Base-by-base conservation (phyloP, 2,888 invertebrate species). In the Stenchaetothrips biformis region DNA sequence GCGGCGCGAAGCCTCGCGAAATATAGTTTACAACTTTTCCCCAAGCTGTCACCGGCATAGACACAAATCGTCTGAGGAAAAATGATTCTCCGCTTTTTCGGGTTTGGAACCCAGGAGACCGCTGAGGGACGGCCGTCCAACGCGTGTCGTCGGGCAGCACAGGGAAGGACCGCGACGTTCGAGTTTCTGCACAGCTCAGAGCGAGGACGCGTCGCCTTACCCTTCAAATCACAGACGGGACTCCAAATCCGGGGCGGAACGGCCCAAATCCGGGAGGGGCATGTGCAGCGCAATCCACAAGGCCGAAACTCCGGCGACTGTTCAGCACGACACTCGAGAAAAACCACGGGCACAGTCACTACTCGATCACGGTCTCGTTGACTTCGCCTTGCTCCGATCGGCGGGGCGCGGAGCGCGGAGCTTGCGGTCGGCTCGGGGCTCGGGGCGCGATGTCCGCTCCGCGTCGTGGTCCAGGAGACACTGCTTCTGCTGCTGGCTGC, bases 401-500 rank as follows among this genome's bases (percentile, higher is more conserved):
- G 37, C 53, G 53, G 18, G 13, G 16, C 53, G 53, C 11, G 53
- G 18, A 18, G 16, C 53, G 53, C 11, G 21, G 37, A 37, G 37
- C 53, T 6, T 18, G 53, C 53, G 18, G 53, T 53, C 53, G 18
- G 4, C 18, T 37, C 53, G 53, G 53, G 11, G 13, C 53, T 13
- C n/a, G 53, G 18, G 8, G 16, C 53, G 53, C 11, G 21, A 74
- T 25, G 67, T 74, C 67, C 67, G 67, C 21, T 74, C 67, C 67
- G 21, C 67, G 21, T 25, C 67, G 67, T 74, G 67, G 67, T 74
- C 67, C 67, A 74, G 67, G 25, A 74, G 67, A 74, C 67, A 74
- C 67, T 74, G 67, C 37, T 37, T 37, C 67, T 7, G 67, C 67
- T 67, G 67, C 4, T 9, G 62, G 49, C 49, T 49, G 8, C 49